Evolutionary conservation across 2,113 vertebrate species (phyloP), one percentile per base, ranked within the genome.

Genomic region (Oncorhynchus nerka): DNA sequence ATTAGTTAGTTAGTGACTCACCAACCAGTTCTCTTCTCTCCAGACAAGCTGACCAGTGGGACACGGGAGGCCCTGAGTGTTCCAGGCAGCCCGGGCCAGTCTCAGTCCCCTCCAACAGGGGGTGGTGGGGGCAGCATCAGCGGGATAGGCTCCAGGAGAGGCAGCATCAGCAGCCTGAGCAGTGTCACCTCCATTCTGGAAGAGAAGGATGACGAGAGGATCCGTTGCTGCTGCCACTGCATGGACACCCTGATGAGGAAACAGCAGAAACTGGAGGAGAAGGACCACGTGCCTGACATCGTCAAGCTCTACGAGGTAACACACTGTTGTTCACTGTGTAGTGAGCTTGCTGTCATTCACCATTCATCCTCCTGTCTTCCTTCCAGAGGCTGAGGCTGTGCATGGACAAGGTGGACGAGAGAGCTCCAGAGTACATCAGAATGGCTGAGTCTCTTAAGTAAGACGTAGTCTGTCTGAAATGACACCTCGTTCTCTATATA

Each of bases 391-490:
- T 99, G 65, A 94, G 94, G 62, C 86, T 94, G 77, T 99, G 95
- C 89, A 99, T 98, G 95, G 95, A 95, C 73, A 97, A 96, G 69
- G 96, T 98, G 84, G 97, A 99, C 71, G 95, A 96, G 89, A 96
- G 93, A 80, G 98, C 98, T 7, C 97, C 97, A 3, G 96, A 98
- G 68, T 99, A 99, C 76, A 94, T 96, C 78, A 93, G 79, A 89
- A 98, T 98, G 95, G 98, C 98, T 1, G 94, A 98, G 73, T 98
- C 97, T 1, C 93, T 99, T 0, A 98, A 97, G 98, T 99, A 94
- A 94, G 95, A 2, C 4, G 0, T n/a, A 55, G 16, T 13, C 16
- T 55, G 49, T 13, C 16, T 55, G 1, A 55, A 55, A 19, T 55
- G 49, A 55, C 51, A 55, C 12, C 16, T 45, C 9, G 2, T 55